Conservation (phyloP, 1,140 invertebrate genomes). For the Drosophila sucinea region DNA sequence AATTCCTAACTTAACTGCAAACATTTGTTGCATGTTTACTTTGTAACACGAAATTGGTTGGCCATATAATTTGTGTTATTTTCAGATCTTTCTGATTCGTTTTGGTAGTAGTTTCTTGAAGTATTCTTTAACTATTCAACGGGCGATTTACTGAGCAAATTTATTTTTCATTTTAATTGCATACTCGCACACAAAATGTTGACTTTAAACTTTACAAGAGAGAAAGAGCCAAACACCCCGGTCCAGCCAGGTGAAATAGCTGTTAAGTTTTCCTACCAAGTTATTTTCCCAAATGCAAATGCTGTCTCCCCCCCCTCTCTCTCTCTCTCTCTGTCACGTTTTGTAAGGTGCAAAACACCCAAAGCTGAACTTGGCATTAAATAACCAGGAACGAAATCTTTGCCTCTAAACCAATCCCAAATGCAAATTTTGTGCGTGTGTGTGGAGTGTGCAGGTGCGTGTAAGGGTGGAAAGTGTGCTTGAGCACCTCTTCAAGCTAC, state of each 20-base stretch:
- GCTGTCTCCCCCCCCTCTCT: background rate
- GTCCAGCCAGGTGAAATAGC: background rate
- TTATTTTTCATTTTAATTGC: slow-evolving; percentile 70
- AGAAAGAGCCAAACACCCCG: slow-evolving; percentile 15
- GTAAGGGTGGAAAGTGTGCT: slow-evolving; percentile 26
- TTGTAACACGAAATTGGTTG: too few relatives aligned
- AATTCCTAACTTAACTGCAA: too few relatives aligned
- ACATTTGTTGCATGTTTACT: too few relatives aligned
- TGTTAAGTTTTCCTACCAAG: background rate
- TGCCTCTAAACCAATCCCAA: background rate
- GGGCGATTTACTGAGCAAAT: slow-evolving; percentile 47
- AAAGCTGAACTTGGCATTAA: slow-evolving; percentile 1
- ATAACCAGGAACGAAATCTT: background rate
- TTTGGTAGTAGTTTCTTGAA: too few relatives aligned
- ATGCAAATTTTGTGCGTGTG: slow-evolving; percentile 13
- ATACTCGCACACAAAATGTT: slow-evolving; percentile 61
- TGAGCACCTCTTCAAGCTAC: slow-evolving; percentile 23
- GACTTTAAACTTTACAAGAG: slow-evolving; percentile 63
- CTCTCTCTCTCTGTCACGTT: background rate
- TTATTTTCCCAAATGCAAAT: slow-evolving; percentile 5
- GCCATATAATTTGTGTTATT: too few relatives aligned
- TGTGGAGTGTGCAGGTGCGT: slow-evolving; percentile 21
- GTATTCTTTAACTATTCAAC: background rate
- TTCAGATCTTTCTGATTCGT: too few relatives aligned
- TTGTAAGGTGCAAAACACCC: background rate